Evolutionary conservation across 2,113 vertebrate species (phyloP), one percentile per base, ranked within the genome.

Genomic region (Caracal caracal): DNA sequence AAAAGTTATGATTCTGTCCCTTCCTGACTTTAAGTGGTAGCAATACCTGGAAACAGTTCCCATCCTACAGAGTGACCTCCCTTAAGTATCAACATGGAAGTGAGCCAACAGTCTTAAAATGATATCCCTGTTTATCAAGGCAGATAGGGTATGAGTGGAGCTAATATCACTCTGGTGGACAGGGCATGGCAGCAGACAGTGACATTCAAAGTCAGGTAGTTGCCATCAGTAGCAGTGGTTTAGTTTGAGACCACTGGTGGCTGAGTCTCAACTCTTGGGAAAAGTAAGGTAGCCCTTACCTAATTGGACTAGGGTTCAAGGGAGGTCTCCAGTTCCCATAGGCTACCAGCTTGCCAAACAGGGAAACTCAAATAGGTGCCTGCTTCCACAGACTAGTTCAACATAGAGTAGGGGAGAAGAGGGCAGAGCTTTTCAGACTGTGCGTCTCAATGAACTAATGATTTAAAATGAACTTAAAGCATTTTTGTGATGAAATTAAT

Each of bases 201-300:
- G 68, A 83, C 61, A 93, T 71, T 84, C 65, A 51, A 94, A 94
- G 89, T 86, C 87, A 92, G 37, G 33, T 28, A 43, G 65, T n/a
- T 75, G 49, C 79, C 90, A 83, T 96, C 82, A 93, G 61, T 71
- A 71, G n/a, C 37, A 35, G 61, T 71, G 70, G 26, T 49, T 96
- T 83, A 65, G 37, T 85, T 53, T 80, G 79, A 91, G 40, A 93
- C 68, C 68, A 94, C 75, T 17, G 40, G 56, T 71, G 49, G 19
- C 40, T 43, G 30, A 24, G 37, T 92, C 65, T 96, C 86, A 80
- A 81, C 51, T 88, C 86, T 84, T 81, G 43, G 24, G 75, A 37
- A 83, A 97, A 92, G 43, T 76, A 47, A 95, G n/a, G 37, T 73
- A 96, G 26, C 80, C 35, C 61, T 86, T 96, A 95, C 73, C 89